These are phyloP conservation scores for Bubo bubo DNA, from an alignment of 2,113 vertebrate genomes.

Conservation along the genomic window DNA sequence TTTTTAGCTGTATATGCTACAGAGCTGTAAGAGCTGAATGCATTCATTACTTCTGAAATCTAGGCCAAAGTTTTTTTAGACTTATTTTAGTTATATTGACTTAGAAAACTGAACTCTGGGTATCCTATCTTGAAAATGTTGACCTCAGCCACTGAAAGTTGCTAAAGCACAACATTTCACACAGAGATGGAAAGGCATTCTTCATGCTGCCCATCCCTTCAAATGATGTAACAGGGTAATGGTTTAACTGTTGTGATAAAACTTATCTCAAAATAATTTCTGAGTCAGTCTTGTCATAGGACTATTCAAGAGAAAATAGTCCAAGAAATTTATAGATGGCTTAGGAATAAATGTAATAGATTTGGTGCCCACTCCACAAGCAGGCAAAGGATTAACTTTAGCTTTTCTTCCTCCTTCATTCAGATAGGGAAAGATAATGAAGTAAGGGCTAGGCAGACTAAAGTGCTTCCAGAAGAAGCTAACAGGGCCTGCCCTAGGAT, in stretches of 20 bases:
- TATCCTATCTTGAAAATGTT: neutral
- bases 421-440: neutral
- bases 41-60: neutral
- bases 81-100: neutral
- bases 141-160: neutral
- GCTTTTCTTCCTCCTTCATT: neutral
- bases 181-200: neutral
- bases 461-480: neutral
- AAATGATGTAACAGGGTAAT: neutral
- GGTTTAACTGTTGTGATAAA: neutral
- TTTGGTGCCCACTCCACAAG: neutral
- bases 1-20: neutral
- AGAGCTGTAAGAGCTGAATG: neutral
- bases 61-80: neutral
- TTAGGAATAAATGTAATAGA: neutral
- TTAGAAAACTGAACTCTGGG: neutral
- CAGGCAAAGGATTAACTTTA: neutral
- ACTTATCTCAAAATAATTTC: neutral
- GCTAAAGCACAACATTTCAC: neutral
- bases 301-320: neutral
- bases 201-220: neutral
- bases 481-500: neutral
- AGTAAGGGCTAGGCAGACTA: neutral
- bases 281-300: neutral
- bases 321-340: neutral